Conservation (phyloP, 2,888 invertebrate species). For the Heteromyza rotundicornis region DNA sequence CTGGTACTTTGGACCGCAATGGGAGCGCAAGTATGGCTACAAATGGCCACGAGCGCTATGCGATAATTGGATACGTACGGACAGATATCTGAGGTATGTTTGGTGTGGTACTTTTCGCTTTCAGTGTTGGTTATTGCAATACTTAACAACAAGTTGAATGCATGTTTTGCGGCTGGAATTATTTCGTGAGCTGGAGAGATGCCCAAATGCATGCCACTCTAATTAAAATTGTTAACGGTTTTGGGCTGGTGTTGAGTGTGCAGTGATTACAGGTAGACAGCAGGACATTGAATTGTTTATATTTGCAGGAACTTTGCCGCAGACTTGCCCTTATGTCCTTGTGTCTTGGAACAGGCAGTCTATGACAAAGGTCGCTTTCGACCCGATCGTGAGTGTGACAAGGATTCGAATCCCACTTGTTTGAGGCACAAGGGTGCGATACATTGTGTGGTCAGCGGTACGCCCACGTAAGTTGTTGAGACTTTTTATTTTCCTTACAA, state of each 20-base stretch:
- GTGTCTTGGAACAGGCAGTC: slow-evolving; percentile 87
- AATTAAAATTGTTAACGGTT: slow-evolving; percentile 21
- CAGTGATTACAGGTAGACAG: neutral
- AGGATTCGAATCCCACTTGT: slow-evolving; percentile 87
- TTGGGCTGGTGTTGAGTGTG: neutral
- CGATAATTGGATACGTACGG: slow-evolving; percentile 87
- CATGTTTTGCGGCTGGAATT: neutral
- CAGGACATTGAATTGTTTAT: slow-evolving; percentile 21
- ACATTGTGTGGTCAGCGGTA: slow-evolving; percentile 91
- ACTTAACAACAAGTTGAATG: neutral
- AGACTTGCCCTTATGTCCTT: slow-evolving; percentile 87
- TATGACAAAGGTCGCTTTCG: slow-evolving; percentile 91
- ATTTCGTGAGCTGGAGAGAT: neutral
- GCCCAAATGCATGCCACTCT: slow-evolving; percentile 1
- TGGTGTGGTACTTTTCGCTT: neutral
- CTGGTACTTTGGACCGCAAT: slow-evolving; percentile 92
- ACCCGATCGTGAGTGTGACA: slow-evolving; percentile 90
- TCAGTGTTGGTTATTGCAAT: neutral
- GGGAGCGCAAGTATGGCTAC: slow-evolving; percentile 79
- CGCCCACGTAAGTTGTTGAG: slow-evolving; percentile 76
- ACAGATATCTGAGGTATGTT: slow-evolving; percentile 69
- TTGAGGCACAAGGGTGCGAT: slow-evolving; percentile 86
- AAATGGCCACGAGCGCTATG: slow-evolving; percentile 86
- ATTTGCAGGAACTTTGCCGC: slow-evolving; percentile 79
- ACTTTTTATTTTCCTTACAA: neutral